Base-by-base conservation (phyloP, 2,113 vertebrate species). In the Syngnathus typhle region DNA sequence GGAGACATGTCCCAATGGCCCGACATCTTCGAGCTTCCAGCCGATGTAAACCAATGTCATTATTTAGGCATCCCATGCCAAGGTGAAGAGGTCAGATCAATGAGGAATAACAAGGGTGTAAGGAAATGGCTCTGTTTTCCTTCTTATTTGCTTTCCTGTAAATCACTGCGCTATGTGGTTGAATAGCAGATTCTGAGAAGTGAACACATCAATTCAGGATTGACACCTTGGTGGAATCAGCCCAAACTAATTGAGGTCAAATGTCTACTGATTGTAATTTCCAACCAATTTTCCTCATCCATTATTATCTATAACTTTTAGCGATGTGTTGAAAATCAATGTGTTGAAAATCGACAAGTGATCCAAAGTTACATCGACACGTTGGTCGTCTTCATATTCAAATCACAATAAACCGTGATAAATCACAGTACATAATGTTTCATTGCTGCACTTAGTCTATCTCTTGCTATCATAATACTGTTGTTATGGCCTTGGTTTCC, bases 391-490 rank as follows among this genome's bases (percentile, higher is more conserved):
- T 68, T 65, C 49, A 21, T 38, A 65, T 70, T 78, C 47, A 70
- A 71, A 67, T 51, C 23, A 81, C 60, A 78, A 81, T 60, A 63
- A 74, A 75, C 1, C 23, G 15, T 13, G 60, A 74, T 70, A 67
- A 67, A 77, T 80, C 59, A 64, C 21, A 56, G 12, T 51, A 49
- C 56, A 66, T 62, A 74, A 79, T 65, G 46, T 70, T 75, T 86
- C 76, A 84, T 83, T 75, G 69, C 54, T 61, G 71, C 74, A 82
- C 70, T 84, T 69, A 75, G 65, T 67, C 55, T 52, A 73, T 73
- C 44, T 52, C 71, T 67, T 61, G 21, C n/a, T 73, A 78, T 63
- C 69, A 69, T 36, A 72, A 77, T 62, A 71, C 64, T 74, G 74
- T 68, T 74, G 66, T 71, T 60, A 59, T 52, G 64, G 71, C 62